Percentiles rank a stretch among this genome's conserved stretches.
Evolutionary conservation across 1,140 invertebrate genomes (phyloP).

Genomic region (Macrostomum lignano): DNA sequence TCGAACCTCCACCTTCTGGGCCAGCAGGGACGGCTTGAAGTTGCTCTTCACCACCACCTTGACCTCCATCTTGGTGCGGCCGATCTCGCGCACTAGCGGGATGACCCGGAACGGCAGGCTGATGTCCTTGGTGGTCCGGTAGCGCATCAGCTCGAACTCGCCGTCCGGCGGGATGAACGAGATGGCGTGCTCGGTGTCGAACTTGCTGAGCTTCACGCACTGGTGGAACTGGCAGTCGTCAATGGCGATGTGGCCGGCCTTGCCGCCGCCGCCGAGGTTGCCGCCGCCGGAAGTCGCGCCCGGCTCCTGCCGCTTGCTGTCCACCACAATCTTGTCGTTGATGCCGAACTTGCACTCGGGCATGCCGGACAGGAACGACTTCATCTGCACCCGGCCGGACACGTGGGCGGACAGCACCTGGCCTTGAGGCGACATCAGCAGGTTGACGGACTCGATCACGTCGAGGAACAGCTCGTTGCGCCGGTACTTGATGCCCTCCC

Average conservation of each 20-base stretch:
- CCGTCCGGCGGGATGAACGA: conserved; percentile 98
- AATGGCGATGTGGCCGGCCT: conserved; percentile 93
- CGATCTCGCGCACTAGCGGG: conserved; percentile 81
- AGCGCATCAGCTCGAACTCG: conserved; percentile 95
- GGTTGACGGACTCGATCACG: conserved; percentile 79
- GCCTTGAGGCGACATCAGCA: conserved; percentile 31
- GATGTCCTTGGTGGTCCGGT: conserved; percentile 44
- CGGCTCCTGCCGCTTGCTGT: conserved; percentile 59
- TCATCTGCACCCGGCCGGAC: conserved; percentile 97
- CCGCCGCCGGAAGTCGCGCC: too few species aligned
- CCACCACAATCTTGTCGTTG: conserved; percentile 97
- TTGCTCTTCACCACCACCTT: conserved; percentile 98
- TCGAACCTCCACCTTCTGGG: conserved; percentile 95
- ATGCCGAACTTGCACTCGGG: conserved; percentile 99
- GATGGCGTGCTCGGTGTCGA: conserved; percentile 97
- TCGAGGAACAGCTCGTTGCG: conserved; percentile 94
- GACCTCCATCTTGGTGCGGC: conserved; percentile 95
- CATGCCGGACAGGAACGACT: conserved; percentile 96
- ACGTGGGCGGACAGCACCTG: conserved; percentile 96
- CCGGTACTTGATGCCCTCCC: conserved; percentile 94
- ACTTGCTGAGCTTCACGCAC: conserved; percentile 95
- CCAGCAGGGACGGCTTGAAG: conserved; percentile 83
- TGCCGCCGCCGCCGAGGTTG: too few species aligned
- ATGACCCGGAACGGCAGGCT: conserved; percentile 95
- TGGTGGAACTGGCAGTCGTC: conserved; percentile 99